Evolutionary conservation across 2,113 vertebrate species (phyloP).

Genomic region (Odobenus rosmarus): DNA sequence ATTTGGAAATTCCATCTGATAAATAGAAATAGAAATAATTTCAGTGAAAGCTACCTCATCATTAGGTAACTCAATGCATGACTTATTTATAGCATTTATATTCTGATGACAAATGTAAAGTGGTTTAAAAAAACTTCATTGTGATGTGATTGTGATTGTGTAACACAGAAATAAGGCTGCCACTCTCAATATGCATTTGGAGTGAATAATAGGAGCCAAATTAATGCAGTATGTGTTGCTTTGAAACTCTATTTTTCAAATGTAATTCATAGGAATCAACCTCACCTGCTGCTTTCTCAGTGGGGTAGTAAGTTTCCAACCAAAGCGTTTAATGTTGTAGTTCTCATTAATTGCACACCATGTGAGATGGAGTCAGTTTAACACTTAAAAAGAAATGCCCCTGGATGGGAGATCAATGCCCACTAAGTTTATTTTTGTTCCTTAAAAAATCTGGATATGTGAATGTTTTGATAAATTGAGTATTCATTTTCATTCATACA

Average conservation of each 20-base stretch:
- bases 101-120: not conserved
- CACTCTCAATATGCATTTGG: not conserved
- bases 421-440: not conserved
- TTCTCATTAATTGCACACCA: constrained; percentile 2
- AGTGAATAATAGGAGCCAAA: not conserved
- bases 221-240: not conserved
- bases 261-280: not conserved
- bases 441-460: not conserved
- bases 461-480: not conserved
- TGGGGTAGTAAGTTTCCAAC: not conserved
- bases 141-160: not conserved
- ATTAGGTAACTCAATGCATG: not conserved
- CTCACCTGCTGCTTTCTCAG: not conserved
- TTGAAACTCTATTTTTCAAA: not conserved
- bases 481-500: not conserved
- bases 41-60: not conserved
- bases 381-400: not conserved
- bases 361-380: not conserved
- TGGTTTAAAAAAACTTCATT: not conserved
- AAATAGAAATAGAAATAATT: not conserved
- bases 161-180: not conserved
- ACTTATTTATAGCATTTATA: not conserved
- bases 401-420: not conserved
- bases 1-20: not conserved
- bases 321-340: not conserved